Percentiles rank a stretch among this genome's conserved stretches.
These are phyloP conservation scores for Lamellibrachia luymesi DNA, from an alignment of 1,140 invertebrate species.

Conservation along the genomic window DNA sequence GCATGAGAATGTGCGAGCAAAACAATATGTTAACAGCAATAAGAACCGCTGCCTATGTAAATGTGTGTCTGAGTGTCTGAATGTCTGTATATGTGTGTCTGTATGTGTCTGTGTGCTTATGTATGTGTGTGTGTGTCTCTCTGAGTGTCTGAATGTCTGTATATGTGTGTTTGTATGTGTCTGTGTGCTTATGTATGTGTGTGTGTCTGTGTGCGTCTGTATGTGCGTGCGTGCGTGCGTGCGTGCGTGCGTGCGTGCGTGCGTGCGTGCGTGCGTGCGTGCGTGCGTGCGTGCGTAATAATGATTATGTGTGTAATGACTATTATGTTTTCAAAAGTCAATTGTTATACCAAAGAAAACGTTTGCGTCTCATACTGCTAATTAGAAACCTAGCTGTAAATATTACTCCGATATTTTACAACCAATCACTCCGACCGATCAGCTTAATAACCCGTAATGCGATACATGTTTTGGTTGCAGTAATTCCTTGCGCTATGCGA, in stretches of 20 bases:
- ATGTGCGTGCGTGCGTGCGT: too few relatives aligned
- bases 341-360: not conserved
- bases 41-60: not conserved
- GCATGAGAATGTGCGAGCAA: not conserved
- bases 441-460: not conserved
- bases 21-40: not conserved
- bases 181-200: not conserved
- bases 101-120: not conserved
- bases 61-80: not conserved
- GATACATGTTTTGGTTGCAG: not conserved
- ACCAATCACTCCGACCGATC: not conserved
- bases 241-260: too few relatives aligned
- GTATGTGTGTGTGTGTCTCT: not conserved
- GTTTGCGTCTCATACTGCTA: not conserved
- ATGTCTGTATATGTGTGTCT: not conserved
- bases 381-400: not conserved
- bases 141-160: not conserved
- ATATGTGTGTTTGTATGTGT: not conserved
- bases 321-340: not conserved
- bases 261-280: too few relatives aligned
- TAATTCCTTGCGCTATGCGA: not conserved
- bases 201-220: too few relatives aligned
- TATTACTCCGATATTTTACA: not conserved
- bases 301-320: not conserved
- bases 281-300: not conserved